Conservation (phyloP, 2,113 vertebrate genomes). For the Empidonax traillii region DNA sequence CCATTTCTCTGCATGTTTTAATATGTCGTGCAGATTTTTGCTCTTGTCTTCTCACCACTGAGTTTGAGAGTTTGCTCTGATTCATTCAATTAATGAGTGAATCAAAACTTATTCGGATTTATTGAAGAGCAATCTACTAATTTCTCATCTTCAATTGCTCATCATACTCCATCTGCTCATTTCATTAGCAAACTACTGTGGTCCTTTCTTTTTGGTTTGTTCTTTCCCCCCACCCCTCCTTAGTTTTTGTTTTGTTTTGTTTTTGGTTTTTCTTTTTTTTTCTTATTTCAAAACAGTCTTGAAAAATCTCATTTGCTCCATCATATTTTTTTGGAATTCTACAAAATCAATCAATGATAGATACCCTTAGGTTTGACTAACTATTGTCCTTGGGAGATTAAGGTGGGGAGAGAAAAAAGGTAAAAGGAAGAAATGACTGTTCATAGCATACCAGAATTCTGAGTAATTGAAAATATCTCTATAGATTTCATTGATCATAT, state of each 20-base stretch:
- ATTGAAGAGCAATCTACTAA: not conserved
- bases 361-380: not conserved
- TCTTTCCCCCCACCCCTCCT: too few relatives aligned
- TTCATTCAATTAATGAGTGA: slow-evolving; percentile 36
- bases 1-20: slow-evolving; percentile 60
- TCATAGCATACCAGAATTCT: not conserved
- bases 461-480: slow-evolving; percentile 31
- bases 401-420: not conserved
- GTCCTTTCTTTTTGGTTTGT: not conserved
- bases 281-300: not conserved
- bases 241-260: not conserved
- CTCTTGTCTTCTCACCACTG: not conserved
- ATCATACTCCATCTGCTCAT: not conserved
- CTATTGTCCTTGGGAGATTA: not conserved
- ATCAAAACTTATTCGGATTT: slow-evolving; percentile 23
- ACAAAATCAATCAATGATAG: not conserved
- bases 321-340: not conserved
- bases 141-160: not conserved
- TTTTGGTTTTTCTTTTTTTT: not conserved
- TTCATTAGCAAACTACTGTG: not conserved
- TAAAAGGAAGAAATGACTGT: slow-evolving; percentile 31
- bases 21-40: slow-evolving; percentile 2
- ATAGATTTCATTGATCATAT: not conserved
- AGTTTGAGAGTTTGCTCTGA: slow-evolving; percentile 7
- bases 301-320: slow-evolving; percentile 18